These are phyloP conservation scores for Rhopalosiphum padi DNA, from an alignment of 1,140 invertebrate genomes.

Conservation along the genomic window DNA sequence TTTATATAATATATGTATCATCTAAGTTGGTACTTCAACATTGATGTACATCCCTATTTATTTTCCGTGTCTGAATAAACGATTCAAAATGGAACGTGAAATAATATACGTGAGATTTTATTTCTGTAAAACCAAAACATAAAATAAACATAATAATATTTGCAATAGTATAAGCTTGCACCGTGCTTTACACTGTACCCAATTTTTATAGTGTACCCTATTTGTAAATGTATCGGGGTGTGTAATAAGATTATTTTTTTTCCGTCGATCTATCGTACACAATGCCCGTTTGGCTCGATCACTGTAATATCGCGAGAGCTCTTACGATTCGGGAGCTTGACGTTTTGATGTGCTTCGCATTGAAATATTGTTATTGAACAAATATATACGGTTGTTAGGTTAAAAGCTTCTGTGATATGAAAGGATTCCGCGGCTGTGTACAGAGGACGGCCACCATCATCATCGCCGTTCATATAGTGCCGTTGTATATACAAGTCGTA, in stretches of 20 bases:
- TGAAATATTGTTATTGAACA: constrained; percentile 22
- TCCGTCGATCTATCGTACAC: not conserved
- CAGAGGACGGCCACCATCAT: not conserved
- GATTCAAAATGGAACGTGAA: not conserved
- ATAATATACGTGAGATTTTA: not conserved
- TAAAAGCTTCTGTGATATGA: constrained; percentile 18
- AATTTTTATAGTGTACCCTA: not conserved
- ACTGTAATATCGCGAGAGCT: not conserved
- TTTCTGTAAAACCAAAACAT: not conserved
- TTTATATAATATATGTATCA: too few species aligned
- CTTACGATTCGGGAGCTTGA: not conserved
- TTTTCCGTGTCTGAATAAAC: not conserved
- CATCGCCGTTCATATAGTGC: not conserved
- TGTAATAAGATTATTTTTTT: not conserved
- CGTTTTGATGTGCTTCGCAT: not conserved
- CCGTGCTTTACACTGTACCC: not conserved
- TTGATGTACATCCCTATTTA: too few species aligned
- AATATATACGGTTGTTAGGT: constrained; percentile 31
- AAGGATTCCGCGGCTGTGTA: not conserved
- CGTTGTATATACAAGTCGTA: not conserved
- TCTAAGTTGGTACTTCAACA: too few species aligned
- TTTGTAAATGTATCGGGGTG: not conserved
- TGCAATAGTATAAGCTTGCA: not conserved
- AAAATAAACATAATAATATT: not conserved
- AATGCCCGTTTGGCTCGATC: not conserved